Evolutionary conservation across 2,113 vertebrate species (phyloP), one percentile per base, ranked within the genome.

Genomic region (Glaucidium brasilianum): DNA sequence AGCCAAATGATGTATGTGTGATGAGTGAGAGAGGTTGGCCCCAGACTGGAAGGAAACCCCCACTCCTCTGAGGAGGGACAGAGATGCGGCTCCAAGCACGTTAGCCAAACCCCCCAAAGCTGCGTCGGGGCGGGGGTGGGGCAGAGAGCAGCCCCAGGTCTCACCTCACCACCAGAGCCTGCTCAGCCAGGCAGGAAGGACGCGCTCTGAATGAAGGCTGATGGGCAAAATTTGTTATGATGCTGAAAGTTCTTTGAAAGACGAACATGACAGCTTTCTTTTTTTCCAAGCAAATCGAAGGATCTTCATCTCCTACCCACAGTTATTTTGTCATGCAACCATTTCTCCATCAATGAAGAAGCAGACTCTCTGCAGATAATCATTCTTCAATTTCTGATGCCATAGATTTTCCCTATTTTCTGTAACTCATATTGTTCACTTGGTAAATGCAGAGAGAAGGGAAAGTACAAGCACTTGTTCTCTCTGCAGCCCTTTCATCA

Each of bases 401-500:
- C 90, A 85, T 45, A 92, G 87, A 90, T 94, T 94, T 91, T 81
- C 85, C 88, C 75, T 90, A 30, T 92, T 93, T 94, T 87, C 78
- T 64, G 68, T 92, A 90, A 88, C 93, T 93, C 93, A 72, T 43
- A 84, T 78, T 89, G 82, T 90, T 95, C 88, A 35, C 92, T 81
- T 29, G 84, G 90, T 82, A 68, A 93, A 88, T 91, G 92, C 90
- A n/a, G 59, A 76, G 90, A 91, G 93, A 81, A 73, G 90, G 72
- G 49, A 67, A 88, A 64, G 92, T 85, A 69, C 30, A 9, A 39
- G 72, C 81, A 56, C 82, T 93, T 94, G 94, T 66, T 94, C 96
- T 55, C 88, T 93, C 82, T 79, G 86, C 93, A 95, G 88, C 91
- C 79, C 92, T 95, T 94, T 92, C 92, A 97, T 92, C 96, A 77